Evolutionary conservation across 2,797 vertebrate species (phyloP).

Genomic region (Pelodytes ibericus): DNA sequence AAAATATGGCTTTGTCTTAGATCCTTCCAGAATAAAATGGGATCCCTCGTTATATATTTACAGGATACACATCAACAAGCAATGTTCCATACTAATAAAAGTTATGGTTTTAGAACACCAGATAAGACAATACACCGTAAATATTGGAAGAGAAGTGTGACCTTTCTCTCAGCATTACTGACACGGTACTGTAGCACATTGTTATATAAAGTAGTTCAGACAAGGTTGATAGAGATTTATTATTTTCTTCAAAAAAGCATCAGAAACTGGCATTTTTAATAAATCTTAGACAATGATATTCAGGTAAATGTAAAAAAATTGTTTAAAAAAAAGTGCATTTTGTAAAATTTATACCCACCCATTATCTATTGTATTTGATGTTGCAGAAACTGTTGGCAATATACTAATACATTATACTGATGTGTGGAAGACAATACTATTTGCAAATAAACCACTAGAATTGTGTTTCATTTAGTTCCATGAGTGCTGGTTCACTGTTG

Average conservation of each 20-base stretch:
- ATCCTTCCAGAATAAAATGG: constrained; percentile 38
- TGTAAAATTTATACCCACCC: too few species aligned
- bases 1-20: constrained; percentile 14
- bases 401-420: too few species aligned
- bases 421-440: too few species aligned
- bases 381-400: too few species aligned
- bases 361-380: too few species aligned
- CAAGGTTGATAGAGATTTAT: constrained; percentile 36
- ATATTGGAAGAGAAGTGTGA: constrained; percentile 44
- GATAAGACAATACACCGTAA: constrained; percentile 21
- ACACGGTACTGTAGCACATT: constrained; percentile 23
- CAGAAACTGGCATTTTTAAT: neutral
- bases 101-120: constrained; percentile 4
- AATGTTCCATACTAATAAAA: constrained; percentile 30
- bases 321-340: neutral
- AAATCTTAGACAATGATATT: neutral
- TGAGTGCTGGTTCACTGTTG: too few species aligned
- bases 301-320: neutral
- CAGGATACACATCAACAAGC: constrained; percentile 41
- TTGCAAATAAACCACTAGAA: too few species aligned
- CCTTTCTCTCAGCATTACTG: constrained; percentile 29
- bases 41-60: constrained; percentile 26
- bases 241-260: neutral
- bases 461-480: too few species aligned
- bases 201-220: constrained; percentile 20